These are phyloP conservation scores for Disparrhopalites patrizii DNA, from an alignment of 2,888 invertebrate genomes.

Conservation along the genomic window DNA sequence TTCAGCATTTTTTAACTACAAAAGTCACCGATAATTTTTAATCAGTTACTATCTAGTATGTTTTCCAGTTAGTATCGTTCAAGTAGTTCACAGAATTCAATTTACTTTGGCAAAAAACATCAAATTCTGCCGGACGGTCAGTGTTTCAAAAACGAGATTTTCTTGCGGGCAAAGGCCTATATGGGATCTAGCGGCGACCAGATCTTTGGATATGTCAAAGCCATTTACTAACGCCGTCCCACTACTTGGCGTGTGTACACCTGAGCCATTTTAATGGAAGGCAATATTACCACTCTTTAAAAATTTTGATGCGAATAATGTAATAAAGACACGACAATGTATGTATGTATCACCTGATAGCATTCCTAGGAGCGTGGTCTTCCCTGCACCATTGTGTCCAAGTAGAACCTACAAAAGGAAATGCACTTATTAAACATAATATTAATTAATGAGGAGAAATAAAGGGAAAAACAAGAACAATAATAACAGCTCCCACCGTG, in stretches of 20 bases:
- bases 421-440: too few species aligned
- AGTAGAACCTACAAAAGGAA: slow-evolving; percentile 69
- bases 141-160: slow-evolving; percentile 74
- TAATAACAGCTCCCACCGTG: slow-evolving; percentile 53
- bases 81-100: slow-evolving; percentile 64
- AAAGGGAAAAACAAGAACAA: background rate
- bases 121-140: slow-evolving; percentile 77
- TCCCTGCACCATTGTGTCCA: slow-evolving; percentile 85
- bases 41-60: too few species aligned
- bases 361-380: slow-evolving; percentile 74
- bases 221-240: slow-evolving; percentile 71
- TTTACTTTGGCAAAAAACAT: slow-evolving; percentile 76
- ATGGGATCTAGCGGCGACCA: slow-evolving; percentile 63
- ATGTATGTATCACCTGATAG: slow-evolving; percentile 57
- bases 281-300: background rate
- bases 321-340: background rate
- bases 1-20: too few species aligned
- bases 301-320: background rate
- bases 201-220: slow-evolving; percentile 64
- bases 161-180: slow-evolving; percentile 90
- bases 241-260: slow-evolving; percentile 66
- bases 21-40: too few species aligned
- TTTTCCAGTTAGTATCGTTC: slow-evolving; percentile 59
- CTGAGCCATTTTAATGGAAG: slow-evolving; percentile 53
- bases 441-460: background rate